Evolutionary conservation across 2,888 invertebrate genomes (phyloP).

Genomic region (Baccha elongata): DNA sequence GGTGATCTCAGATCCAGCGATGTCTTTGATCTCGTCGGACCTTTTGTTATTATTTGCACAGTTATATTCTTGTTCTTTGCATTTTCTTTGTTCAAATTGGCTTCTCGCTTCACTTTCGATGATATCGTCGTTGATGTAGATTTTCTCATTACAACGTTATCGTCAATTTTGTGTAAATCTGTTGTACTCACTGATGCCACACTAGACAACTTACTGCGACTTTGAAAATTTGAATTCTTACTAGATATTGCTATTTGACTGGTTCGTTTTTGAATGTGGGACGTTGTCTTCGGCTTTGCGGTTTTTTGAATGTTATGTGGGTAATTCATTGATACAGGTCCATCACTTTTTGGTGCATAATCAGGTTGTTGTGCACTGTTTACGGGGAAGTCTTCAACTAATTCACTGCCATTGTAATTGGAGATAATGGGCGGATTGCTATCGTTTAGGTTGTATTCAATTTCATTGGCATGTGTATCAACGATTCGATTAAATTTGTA

Average conservation of each 20-base stretch:
- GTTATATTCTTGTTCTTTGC: constrained; percentile 80
- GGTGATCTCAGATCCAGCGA: constrained; percentile 80
- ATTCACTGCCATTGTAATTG: constrained; percentile 81
- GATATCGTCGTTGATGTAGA: constrained; percentile 78
- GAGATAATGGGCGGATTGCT: constrained; percentile 80
- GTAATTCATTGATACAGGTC: constrained; percentile 73
- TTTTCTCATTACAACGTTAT: constrained; percentile 80
- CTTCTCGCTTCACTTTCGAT: constrained; percentile 72
- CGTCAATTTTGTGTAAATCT: constrained; percentile 82
- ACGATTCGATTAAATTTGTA: constrained; percentile 76
- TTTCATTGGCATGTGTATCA: constrained; percentile 76
- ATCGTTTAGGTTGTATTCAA: constrained; percentile 79
- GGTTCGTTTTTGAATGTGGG: constrained; percentile 78
- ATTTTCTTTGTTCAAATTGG: constrained; percentile 80
- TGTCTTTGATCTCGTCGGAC: constrained; percentile 81
- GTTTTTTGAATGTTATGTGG: constrained; percentile 76
- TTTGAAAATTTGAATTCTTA: constrained; percentile 74
- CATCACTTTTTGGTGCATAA: constrained; percentile 75
- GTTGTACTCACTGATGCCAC: constrained; percentile 81
- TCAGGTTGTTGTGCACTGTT: constrained; percentile 78
- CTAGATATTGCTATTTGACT: constrained; percentile 75
- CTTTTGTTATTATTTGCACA: constrained; percentile 81
- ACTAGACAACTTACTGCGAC: constrained; percentile 78
- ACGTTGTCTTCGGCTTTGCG: constrained; percentile 77
- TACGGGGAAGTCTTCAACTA: constrained; percentile 82